Conservation (phyloP, 2,888 invertebrate genomes). For the Chymomyza procnemis region DNA sequence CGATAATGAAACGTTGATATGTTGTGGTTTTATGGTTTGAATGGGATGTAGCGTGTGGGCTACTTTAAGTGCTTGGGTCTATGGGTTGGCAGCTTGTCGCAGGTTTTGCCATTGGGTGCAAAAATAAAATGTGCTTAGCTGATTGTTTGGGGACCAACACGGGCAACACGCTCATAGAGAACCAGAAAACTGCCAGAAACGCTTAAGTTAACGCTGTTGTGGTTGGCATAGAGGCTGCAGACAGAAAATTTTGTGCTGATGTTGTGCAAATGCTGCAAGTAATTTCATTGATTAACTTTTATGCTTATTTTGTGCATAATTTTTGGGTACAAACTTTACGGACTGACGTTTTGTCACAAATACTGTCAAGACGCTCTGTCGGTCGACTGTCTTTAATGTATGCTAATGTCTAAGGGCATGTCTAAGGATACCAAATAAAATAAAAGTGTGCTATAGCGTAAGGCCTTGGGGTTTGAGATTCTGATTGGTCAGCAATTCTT, state of each 20-base stretch:
- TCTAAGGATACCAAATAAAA: not conserved
- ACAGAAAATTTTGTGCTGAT: constrained; percentile 9
- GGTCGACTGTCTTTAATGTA: not conserved
- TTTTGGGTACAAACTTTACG: constrained; percentile 27
- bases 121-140: constrained; percentile 66
- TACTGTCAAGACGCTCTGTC: constrained; percentile 58
- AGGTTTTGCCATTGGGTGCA: constrained; percentile 41
- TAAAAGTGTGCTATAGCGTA: not conserved
- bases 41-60: not conserved
- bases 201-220: not conserved
- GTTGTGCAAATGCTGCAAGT: constrained; percentile 49
- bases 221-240: not conserved
- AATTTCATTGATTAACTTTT: constrained; percentile 73
- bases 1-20: constrained; percentile 18
- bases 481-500: too few relatives aligned
- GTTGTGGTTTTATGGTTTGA: not conserved
- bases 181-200: not conserved
- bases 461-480: too few relatives aligned
- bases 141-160: constrained; percentile 67
- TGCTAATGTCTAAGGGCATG: not conserved
- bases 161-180: not conserved
- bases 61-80: not conserved
- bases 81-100: not conserved
- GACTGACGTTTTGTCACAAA: constrained; percentile 64
- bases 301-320: constrained; percentile 64